Percentiles rank a stretch among this genome's conserved stretches.
phyloP scores from a whole-genome alignment of 2,888 invertebrate genomes.

The Hemicrepidius hirtus region DNA sequence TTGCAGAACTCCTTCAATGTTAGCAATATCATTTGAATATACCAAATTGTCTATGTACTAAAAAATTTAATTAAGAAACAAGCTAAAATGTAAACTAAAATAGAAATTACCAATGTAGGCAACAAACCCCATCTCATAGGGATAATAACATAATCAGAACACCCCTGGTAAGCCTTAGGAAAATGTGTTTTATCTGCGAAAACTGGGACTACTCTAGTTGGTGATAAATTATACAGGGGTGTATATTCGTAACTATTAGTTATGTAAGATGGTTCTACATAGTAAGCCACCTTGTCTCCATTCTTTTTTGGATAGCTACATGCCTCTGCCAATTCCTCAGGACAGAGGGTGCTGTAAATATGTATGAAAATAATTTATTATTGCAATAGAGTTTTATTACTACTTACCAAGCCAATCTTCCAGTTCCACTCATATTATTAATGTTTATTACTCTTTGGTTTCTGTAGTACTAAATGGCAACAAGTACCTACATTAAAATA shows the following conservation, averaged over 20 bases:
- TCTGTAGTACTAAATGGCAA: too few relatives aligned
- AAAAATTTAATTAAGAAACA: too few relatives aligned
- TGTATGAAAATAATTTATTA: not conserved
- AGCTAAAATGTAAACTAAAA: not conserved
- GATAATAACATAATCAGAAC: conserved; percentile 25
- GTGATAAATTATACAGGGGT: conserved; percentile 35
- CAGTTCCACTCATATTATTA: conserved; percentile 32
- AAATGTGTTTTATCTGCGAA: conserved; percentile 16
- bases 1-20: conserved; percentile 2
- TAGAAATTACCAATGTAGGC: conserved; percentile 10
- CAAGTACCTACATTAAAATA: too few relatives aligned
- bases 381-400: not conserved
- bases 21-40: too few relatives aligned
- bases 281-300: not conserved
- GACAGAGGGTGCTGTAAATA: conserved; percentile 19
- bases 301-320: conserved; percentile 21
- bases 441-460: too few relatives aligned
- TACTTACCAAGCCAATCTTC: conserved; percentile 39
- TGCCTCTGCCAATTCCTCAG: not conserved
- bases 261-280: not conserved
- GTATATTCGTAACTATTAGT: not conserved
- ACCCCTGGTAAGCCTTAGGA: too few relatives aligned
- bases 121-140: conserved; percentile 40
- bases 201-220: conserved; percentile 27
- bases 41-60: too few relatives aligned